These are phyloP conservation scores for Pemphredon lugubris DNA, from an alignment of 2,888 invertebrate species.

Conservation along the genomic window DNA sequence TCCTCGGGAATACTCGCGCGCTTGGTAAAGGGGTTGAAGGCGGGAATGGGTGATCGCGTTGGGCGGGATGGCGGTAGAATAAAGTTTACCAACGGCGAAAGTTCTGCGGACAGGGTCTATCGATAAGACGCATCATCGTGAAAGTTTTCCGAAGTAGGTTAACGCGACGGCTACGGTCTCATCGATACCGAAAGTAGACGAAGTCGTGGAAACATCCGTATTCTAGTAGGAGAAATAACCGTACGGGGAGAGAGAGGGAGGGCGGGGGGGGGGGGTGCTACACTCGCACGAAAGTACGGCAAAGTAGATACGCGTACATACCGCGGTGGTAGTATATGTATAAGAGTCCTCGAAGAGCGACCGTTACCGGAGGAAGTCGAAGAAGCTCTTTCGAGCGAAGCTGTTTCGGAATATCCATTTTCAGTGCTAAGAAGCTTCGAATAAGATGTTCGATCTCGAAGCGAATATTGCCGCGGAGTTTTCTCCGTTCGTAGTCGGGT, in stretches of 20 bases:
- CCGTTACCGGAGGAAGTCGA: constrained; percentile 35
- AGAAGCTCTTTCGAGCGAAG: constrained; percentile 19
- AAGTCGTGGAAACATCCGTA: constrained; percentile 8
- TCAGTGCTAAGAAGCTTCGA: constrained; percentile 42
- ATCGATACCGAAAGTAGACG: background rate
- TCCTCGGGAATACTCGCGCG: background rate
- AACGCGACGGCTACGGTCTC: background rate
- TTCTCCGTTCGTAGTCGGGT: constrained; percentile 9
- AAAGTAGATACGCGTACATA: constrained; percentile 7
- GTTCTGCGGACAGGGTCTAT: background rate
- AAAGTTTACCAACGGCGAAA: constrained; percentile 10
- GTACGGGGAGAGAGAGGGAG: too few species aligned
- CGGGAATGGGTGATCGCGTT: background rate
- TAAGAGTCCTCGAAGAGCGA: constrained; percentile 16
- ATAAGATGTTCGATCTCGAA: constrained; percentile 39
- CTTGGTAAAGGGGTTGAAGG: too few species aligned
- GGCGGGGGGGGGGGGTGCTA: too few species aligned
- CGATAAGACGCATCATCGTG: constrained; percentile 4
- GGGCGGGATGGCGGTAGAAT: background rate
- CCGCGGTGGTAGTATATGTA: background rate
- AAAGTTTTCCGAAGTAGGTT: constrained; percentile 4
- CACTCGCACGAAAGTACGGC: too few species aligned
- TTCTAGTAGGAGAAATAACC: constrained; percentile 21
- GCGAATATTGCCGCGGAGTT: constrained; percentile 37
- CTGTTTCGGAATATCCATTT: constrained; percentile 51